A percentile compares a stretch with the other conserved stretches of the same genome.
Evolutionary conservation across 1,140 invertebrate genomes (phyloP).

Genomic region (Caerostris extrusa): DNA sequence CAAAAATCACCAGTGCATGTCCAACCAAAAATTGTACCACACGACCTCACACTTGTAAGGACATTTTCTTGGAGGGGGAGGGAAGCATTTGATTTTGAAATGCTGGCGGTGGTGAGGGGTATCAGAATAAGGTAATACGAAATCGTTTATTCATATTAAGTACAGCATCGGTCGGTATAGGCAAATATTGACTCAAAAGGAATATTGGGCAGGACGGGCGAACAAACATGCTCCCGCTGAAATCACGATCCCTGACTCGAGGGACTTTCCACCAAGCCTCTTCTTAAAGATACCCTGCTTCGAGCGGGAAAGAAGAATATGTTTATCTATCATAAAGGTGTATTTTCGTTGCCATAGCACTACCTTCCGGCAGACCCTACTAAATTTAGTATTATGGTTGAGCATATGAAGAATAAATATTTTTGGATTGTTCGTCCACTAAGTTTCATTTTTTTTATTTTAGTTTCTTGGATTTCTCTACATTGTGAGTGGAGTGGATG

Average conservation of each 20-base stretch:
- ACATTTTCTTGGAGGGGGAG: neutral
- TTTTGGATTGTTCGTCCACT: neutral
- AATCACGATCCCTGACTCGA: slow-evolving; percentile 49
- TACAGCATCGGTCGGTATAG: slow-evolving; percentile 48
- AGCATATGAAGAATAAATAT: slow-evolving; percentile 3
- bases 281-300: neutral
- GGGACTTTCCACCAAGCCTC: slow-evolving; percentile 67
- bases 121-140: slow-evolving; percentile 65
- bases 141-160: slow-evolving; percentile 76
- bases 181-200: slow-evolving; percentile 67
- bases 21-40: neutral
- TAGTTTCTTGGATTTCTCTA: neutral
- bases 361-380: neutral
- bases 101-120: neutral
- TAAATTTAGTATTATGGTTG: slow-evolving; percentile 11
- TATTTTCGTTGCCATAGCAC: slow-evolving; percentile 7
- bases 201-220: slow-evolving; percentile 60
- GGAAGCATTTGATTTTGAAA: neutral
- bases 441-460: too few species aligned
- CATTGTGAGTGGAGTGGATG: neutral
- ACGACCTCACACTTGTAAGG: neutral
- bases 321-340: slow-evolving; percentile 1
- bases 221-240: slow-evolving; percentile 61
- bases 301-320: neutral
- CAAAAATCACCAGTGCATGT: neutral